Evolutionary conservation across 2,888 invertebrate genomes (phyloP).

Genomic region (Drosophila dives): DNA sequence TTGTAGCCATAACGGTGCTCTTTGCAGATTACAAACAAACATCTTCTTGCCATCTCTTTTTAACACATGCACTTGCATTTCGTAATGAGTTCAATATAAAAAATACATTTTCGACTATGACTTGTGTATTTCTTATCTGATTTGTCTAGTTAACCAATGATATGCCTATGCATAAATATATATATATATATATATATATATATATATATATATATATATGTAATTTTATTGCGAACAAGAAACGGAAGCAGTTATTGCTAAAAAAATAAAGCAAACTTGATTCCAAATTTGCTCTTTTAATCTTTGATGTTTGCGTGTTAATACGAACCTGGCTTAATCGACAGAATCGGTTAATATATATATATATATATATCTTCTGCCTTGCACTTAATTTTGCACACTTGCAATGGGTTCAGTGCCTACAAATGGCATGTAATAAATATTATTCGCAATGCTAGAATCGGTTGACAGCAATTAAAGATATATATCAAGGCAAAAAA

Average conservation of each 20-base stretch:
- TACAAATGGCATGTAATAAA: background rate
- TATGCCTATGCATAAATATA: too few relatives aligned
- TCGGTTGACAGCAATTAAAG: constrained; percentile 12
- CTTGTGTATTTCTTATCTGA: too few relatives aligned
- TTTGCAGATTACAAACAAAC: too few relatives aligned
- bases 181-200: background rate
- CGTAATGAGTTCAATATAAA: too few relatives aligned
- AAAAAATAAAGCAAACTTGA: background rate
- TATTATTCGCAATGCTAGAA: constrained; percentile 2
- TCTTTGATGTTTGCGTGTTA: too few relatives aligned
- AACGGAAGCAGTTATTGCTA: background rate
- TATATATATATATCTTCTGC: background rate
- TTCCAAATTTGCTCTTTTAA: background rate
- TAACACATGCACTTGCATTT: too few relatives aligned
- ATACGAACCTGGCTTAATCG: background rate
- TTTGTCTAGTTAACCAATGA: too few relatives aligned
- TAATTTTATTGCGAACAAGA: background rate
- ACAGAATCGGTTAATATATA: background rate
- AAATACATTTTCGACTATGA: too few relatives aligned
- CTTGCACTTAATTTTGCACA: background rate
- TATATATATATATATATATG: background rate
- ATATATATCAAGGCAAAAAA: constrained; percentile 42
- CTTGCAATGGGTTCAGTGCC: background rate
- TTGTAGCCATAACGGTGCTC: too few relatives aligned
- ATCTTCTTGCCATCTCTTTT: too few relatives aligned